Conservation (phyloP, 2,113 vertebrate genomes). For the Tauraco erythrolophus region DNA sequence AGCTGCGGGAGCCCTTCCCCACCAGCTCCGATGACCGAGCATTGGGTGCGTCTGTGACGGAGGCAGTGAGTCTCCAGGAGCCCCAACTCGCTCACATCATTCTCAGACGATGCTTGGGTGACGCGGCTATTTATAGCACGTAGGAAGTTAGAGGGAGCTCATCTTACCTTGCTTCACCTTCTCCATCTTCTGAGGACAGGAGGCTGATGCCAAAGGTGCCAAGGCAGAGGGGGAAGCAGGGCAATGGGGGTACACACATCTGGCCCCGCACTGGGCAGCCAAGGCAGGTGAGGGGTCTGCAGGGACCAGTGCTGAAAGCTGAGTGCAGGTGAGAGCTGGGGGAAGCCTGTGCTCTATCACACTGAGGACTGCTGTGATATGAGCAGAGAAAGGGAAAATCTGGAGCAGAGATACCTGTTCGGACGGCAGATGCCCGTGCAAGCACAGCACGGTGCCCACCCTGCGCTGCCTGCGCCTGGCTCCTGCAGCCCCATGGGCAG, state of each 20-base stretch:
- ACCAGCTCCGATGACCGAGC: neutral
- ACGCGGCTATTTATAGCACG: neutral
- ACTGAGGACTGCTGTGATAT: neutral
- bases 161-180: conserved; percentile 17
- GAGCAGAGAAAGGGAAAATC: neutral
- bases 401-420: neutral
- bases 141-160: neutral
- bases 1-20: neutral
- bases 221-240: neutral
- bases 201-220: neutral
- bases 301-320: neutral
- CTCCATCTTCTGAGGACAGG: neutral
- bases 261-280: neutral
- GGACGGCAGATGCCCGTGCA: neutral
- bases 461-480: too few species aligned
- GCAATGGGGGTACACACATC: neutral
- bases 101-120: neutral
- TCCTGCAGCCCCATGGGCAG: neutral
- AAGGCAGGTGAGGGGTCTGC: neutral
- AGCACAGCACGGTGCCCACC: neutral
- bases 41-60: neutral
- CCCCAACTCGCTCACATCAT: neutral
- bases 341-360: neutral
- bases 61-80: neutral
- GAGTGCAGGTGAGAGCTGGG: neutral